phyloP scores from a whole-genome alignment of 1,140 invertebrate species.

The Microplitis mediator region DNA sequence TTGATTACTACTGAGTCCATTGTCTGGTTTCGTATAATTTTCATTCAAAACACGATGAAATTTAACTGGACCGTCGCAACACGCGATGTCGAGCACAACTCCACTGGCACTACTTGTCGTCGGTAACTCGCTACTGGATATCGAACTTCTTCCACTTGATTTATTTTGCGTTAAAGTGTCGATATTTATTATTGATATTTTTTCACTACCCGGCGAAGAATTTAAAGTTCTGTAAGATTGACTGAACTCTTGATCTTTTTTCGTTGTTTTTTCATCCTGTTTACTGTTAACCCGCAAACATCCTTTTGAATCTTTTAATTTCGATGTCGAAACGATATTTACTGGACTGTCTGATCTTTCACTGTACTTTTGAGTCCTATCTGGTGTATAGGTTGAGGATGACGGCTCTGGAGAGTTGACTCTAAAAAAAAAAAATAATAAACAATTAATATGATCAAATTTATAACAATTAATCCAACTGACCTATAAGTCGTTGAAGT shows the following conservation, averaged over 20 bases:
- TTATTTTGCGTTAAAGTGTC: not conserved
- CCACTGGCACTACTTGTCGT: slow-evolving; percentile 29
- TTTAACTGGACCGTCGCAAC: slow-evolving; percentile 84
- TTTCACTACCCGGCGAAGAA: slow-evolving; percentile 4
- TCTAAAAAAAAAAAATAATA: not conserved
- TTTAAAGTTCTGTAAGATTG: not conserved
- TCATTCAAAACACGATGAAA: slow-evolving; percentile 81
- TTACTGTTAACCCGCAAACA: not conserved
- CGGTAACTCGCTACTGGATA: slow-evolving; percentile 23
- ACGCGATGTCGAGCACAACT: slow-evolving; percentile 80
- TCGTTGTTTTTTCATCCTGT: slow-evolving; percentile 6
- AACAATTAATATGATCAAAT: not conserved
- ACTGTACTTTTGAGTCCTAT: not conserved
- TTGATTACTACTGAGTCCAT: slow-evolving; percentile 24
- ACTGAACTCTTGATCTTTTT: not conserved
- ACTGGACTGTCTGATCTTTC: not conserved
- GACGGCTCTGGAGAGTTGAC: slow-evolving; percentile 20
- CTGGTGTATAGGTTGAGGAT: slow-evolving; percentile 27
- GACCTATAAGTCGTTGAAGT: slow-evolving; percentile 23
- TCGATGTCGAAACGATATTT: not conserved
- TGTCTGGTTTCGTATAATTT: slow-evolving; percentile 64
- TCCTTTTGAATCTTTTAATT: not conserved
- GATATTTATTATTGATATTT: not conserved
- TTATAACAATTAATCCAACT: not conserved
- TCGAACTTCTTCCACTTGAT: slow-evolving; percentile 4